Percentiles rank a stretch among this genome's conserved stretches.
Evolutionary conservation across 1,140 invertebrate species (phyloP).

Genomic region (Idris sp.): DNA sequence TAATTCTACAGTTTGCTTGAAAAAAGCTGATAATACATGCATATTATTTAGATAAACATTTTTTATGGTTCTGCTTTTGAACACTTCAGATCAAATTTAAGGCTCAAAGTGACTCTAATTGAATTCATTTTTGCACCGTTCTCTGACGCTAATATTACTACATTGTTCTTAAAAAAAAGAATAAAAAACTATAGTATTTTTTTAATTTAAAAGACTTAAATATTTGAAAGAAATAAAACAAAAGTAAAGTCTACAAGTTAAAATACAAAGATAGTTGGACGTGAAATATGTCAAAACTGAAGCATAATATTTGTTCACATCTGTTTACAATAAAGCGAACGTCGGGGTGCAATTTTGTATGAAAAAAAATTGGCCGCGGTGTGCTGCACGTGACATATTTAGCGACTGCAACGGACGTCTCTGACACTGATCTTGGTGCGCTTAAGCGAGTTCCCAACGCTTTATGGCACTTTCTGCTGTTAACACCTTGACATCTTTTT

Average conservation of each 20-base stretch:
- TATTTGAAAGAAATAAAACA: slow-evolving; percentile 2
- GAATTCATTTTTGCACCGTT: slow-evolving; percentile 22
- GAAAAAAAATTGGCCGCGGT: not conserved
- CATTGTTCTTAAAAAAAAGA: slow-evolving; percentile 23
- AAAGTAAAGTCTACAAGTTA: not conserved
- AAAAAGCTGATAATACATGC: too few species aligned
- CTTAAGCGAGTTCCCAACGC: slow-evolving; percentile 10
- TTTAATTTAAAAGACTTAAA: too few species aligned
- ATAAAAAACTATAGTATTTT: not conserved
- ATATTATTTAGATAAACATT: slow-evolving; percentile 1
- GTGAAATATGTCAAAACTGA: not conserved
- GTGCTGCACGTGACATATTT: slow-evolving; percentile 22
- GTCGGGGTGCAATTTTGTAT: not conserved
- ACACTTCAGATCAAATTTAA: slow-evolving; percentile 19
- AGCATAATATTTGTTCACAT: slow-evolving; percentile 6
- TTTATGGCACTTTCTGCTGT: slow-evolving; percentile 41
- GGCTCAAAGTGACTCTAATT: slow-evolving; percentile 36
- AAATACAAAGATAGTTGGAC: too few species aligned
- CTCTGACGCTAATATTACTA: slow-evolving; percentile 13
- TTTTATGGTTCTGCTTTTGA: slow-evolving; percentile 2
- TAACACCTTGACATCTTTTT: slow-evolving; percentile 52
- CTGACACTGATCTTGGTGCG: slow-evolving; percentile 40
- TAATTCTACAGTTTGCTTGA: too few species aligned
- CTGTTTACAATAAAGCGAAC: slow-evolving; percentile 23
- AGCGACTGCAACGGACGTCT: slow-evolving; percentile 3